Evolutionary conservation across 2,113 vertebrate genomes (phyloP), one percentile per base, ranked within the genome.

Genomic region (Taxidea taxus): DNA sequence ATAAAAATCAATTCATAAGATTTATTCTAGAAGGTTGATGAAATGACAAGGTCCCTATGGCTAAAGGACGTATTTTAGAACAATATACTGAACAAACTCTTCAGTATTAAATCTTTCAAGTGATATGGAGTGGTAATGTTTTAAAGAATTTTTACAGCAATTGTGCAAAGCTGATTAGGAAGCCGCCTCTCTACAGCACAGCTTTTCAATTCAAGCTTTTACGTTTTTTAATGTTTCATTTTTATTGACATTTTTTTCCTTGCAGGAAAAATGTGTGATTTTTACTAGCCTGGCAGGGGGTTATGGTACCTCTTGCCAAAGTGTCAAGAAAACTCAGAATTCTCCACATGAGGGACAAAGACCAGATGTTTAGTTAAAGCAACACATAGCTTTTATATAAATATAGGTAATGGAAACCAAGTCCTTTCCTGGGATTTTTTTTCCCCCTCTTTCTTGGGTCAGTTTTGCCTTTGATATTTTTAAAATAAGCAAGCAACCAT

Each of bases 301-400:
- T 94, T 95, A 42, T 87, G 81, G 66, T 97, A 62, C 87, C 37
- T 98, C 95, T 96, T 94, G 97, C 96, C 97, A 98, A 98, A 96
- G 51, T 95, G 68, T 96, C 91, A 95, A 97, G 95, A 97, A 96
- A 97, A 94, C 88, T 96, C 85, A 90, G 68, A 95, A 97, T 96
- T 97, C 95, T 97, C 75, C 95, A 68, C 58, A 37, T 94, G 64
- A 97, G 92, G 96, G 92, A 96, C 90, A 70, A 97, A 98, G 94
- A 96, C 97, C 98, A 98, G 96, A 98, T 97, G 96, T 94, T 98
- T 97, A 60, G 92, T 97, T 97, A 96, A 97, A 97, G 97, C 25
- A 80, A 85, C 90, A 87, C 56, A 49, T 82, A 95, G 62, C 56
- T 95, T 97, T 97, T 95, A 94, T 13, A 97, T 70, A 96, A 95